A percentile compares a stretch with the other conserved stretches of the same genome.
phyloP scores from a whole-genome alignment of 2,113 vertebrate genomes.

The Chloroceryle aenea region DNA sequence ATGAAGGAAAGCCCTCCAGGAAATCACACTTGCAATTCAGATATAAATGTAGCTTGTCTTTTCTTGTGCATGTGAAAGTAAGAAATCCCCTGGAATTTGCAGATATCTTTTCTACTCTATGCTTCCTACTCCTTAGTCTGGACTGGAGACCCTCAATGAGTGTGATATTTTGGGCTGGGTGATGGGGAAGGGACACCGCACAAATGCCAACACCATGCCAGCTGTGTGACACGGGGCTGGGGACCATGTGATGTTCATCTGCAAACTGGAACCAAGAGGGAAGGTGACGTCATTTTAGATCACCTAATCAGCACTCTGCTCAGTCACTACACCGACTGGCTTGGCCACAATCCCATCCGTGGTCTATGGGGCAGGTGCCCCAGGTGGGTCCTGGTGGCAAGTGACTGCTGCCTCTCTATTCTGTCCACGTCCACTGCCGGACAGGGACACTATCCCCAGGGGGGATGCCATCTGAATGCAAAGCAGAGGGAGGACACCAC shows the following conservation, averaged over 20 bases:
- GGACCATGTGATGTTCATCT: accelerated
- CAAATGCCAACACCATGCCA: background rate
- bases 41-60: background rate
- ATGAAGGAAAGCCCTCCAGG: background rate
- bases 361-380: background rate
- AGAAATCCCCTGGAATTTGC: background rate
- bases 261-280: background rate
- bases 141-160: background rate
- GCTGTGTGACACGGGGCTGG: accelerated
- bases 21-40: background rate
- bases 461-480: background rate
- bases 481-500: background rate
- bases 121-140: background rate
- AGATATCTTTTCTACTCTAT: background rate
- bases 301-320: background rate
- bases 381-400: background rate
- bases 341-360: background rate
- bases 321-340: background rate
- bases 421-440: background rate
- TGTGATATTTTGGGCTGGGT: background rate
- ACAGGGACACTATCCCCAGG: background rate
- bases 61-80: background rate
- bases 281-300: background rate
- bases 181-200: background rate
- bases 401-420: background rate